Evolutionary conservation across 2,888 invertebrate genomes (phyloP).

Genomic region (Lasioglossum pauxillum): DNA sequence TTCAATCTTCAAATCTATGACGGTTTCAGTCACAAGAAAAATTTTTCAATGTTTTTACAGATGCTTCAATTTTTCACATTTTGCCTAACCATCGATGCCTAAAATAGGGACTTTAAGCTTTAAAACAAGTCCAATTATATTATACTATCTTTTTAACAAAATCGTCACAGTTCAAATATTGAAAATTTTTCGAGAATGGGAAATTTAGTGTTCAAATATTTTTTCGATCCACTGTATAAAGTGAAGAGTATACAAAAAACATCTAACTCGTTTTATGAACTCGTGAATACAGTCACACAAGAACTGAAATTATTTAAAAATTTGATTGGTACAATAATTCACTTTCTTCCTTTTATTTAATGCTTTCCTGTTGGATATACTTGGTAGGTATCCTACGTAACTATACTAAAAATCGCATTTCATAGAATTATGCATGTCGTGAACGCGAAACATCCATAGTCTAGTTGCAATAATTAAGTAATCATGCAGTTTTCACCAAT

Average conservation of each 20-base stretch:
- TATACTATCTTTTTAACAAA: not conserved
- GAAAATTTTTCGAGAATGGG: not conserved
- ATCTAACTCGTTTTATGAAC: not conserved
- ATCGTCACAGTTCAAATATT: not conserved
- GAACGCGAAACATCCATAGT: not conserved
- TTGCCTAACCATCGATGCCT: too few species aligned
- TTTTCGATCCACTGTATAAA: not conserved
- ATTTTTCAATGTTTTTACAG: too few species aligned
- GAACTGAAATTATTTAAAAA: not conserved
- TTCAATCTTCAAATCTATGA: too few species aligned
- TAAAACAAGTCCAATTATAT: not conserved
- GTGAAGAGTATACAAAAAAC: not conserved
- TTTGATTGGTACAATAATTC: constrained; percentile 13
- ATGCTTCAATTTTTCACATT: too few species aligned
- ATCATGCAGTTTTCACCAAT: constrained; percentile 2
- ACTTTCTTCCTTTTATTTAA: constrained; percentile 36
- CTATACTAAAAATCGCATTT: constrained; percentile 5
- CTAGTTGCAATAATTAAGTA: not conserved
- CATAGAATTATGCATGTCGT: not conserved
- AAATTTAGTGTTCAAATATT: not conserved
- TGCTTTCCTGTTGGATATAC: constrained; percentile 39
- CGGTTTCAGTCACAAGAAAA: too few species aligned
- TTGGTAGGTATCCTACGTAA: constrained; percentile 38
- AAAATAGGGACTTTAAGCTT: not conserved
- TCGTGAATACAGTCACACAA: not conserved